A percentile compares a stretch with the other conserved stretches of the same genome.
These are phyloP conservation scores for Nemapogon koenigi DNA, from an alignment of 2,888 invertebrate species.

Conservation along the genomic window DNA sequence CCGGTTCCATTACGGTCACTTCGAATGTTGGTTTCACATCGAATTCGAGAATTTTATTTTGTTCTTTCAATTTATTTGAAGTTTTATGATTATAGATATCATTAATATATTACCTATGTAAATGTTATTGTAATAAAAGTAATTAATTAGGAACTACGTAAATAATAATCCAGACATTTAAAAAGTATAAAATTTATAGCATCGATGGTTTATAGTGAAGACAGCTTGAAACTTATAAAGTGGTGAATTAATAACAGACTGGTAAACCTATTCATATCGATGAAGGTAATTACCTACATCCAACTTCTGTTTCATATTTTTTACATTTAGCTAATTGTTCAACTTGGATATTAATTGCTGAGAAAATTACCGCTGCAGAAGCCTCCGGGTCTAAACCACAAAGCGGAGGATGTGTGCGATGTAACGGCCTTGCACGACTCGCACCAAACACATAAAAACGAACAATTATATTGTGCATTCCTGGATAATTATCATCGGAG, in stretches of 20 bases:
- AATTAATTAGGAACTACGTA: no score
- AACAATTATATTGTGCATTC: slow-evolving; percentile 43
- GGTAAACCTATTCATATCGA: slow-evolving; percentile 2
- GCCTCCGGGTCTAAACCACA: slow-evolving; percentile 47
- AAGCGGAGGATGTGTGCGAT: slow-evolving; percentile 30
- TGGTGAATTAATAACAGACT: no score
- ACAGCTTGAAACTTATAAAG: no score
- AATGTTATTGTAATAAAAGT: no score
- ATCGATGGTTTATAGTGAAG: no score
- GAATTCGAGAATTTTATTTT: not conserved
- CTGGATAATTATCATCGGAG: no score
- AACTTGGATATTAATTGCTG: slow-evolving; percentile 51
- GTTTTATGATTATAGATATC: not conserved
- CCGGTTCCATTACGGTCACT: slow-evolving; percentile 1
- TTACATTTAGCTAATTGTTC: slow-evolving; percentile 50
- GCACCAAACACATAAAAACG: slow-evolving; percentile 37
- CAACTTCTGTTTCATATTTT: slow-evolving; percentile 43
- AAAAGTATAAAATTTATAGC: no score
- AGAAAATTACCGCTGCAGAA: slow-evolving; percentile 44
- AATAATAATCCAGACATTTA: no score
- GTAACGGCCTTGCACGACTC: slow-evolving; percentile 23
- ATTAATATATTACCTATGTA: not conserved
- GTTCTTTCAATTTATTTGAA: not conserved
- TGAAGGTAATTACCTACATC: slow-evolving; percentile 35
- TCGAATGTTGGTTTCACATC: not conserved